Conservation (phyloP, 2,888 invertebrate species). For the Campoplex capitator region DNA sequence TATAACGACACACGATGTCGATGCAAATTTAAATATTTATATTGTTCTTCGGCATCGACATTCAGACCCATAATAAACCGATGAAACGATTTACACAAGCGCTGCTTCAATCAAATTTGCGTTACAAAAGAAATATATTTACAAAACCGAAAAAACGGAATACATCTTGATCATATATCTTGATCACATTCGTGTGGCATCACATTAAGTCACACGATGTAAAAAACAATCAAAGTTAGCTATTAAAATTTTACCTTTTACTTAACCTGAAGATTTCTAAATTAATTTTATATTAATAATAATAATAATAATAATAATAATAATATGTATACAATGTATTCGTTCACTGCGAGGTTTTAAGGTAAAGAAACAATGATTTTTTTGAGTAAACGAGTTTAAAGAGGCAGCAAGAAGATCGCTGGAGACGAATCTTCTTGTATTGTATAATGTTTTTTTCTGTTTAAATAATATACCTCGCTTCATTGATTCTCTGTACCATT, state of each 20-base stretch:
- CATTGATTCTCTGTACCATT: slow-evolving; percentile 16
- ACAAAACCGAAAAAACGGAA: slow-evolving; percentile 10
- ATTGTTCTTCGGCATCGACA: not conserved
- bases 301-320: not conserved
- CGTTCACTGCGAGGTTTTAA: not conserved
- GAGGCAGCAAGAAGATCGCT: not conserved
- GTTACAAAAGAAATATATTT: slow-evolving; percentile 8
- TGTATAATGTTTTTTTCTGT: slow-evolving; percentile 11
- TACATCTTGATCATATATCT: not conserved
- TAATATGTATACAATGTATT: not conserved
- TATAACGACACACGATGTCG: not conserved
- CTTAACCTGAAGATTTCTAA: not conserved
- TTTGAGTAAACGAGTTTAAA: not conserved
- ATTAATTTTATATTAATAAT: not conserved
- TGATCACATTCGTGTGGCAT: not conserved
- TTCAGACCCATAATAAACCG: not conserved
- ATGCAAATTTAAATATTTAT: not conserved
- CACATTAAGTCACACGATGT: not conserved
- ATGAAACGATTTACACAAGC: not conserved
- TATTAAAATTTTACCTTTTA: not conserved
- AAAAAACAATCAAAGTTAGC: slow-evolving; percentile 5
- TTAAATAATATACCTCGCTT: not conserved
- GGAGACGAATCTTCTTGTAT: slow-evolving; percentile 10
- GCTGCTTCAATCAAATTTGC: not conserved
- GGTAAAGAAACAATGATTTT: not conserved